phyloP scores from a whole-genome alignment of 23 tunicate genomes.

The Oikopleura vanhoeffeni region DNA sequence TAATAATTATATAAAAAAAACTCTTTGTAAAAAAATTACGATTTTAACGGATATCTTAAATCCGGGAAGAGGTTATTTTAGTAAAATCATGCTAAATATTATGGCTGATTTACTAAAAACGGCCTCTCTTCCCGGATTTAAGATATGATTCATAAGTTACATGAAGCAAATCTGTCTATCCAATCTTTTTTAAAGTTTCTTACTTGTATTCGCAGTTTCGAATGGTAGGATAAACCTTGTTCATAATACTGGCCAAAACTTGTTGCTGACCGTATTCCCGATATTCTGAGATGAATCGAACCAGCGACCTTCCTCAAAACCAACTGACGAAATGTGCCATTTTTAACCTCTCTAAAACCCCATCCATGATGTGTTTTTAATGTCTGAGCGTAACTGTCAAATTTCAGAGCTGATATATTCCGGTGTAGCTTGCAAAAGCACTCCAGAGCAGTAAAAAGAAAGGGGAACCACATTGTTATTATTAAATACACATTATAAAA shows the following conservation, averaged over 20 bases:
- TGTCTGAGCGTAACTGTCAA: background rate
- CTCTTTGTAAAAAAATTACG: too few species aligned
- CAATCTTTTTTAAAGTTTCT: too few species aligned
- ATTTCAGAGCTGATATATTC: background rate
- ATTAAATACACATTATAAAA: background rate
- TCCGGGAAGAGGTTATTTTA: too few species aligned
- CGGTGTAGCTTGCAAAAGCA: background rate
- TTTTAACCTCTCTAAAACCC: background rate
- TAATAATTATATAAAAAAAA: too few species aligned
- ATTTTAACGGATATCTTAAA: too few species aligned
- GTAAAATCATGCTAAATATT: too few species aligned
- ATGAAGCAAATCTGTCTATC: too few species aligned
- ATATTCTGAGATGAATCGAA: background rate
- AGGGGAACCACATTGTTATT: background rate
- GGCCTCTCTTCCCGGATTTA: too few species aligned
- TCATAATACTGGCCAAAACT: background rate
- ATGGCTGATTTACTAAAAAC: too few species aligned
- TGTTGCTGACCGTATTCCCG: background rate
- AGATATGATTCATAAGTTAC: too few species aligned
- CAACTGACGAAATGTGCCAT: background rate
- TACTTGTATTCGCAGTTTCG: conserved; percentile 8
- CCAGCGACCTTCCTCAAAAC: background rate
- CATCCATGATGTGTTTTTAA: conserved; percentile 3
- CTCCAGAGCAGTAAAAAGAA: background rate
- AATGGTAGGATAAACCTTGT: background rate